These are phyloP conservation scores for Aphrocallistes beatrix DNA, from an alignment of 37 sponge, comb jelly and placozoan genomes.

Conservation along the genomic window DNA sequence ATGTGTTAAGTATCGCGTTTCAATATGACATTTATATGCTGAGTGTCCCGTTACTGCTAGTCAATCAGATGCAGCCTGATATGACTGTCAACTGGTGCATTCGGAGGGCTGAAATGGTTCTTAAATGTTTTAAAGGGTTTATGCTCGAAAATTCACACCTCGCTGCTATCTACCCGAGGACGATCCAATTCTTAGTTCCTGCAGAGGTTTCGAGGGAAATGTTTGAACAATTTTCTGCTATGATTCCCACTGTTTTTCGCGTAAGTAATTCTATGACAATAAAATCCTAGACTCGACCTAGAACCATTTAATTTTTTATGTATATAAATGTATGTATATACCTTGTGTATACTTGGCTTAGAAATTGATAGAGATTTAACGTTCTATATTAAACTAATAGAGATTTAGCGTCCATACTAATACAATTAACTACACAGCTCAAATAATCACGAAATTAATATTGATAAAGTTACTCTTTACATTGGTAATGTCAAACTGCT, in stretches of 20 bases:
- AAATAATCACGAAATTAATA: no score
- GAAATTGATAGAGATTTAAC: no score
- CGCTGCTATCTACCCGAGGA: constrained; percentile 42
- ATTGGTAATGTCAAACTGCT: no score
- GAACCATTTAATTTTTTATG: not conserved
- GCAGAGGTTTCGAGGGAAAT: constrained; percentile 26
- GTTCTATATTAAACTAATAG: no score
- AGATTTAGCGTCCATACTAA: no score
- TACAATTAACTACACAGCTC: no score
- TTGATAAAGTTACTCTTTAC: no score
- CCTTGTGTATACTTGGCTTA: not conserved
- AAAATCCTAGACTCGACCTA: not conserved
- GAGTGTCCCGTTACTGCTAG: constrained; percentile 73
- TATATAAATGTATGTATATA: not conserved
- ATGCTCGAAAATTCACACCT: constrained; percentile 70
- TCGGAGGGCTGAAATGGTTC: constrained; percentile 79
- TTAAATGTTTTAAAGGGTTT: constrained; percentile 95
- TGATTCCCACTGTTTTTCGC: constrained; percentile 66
- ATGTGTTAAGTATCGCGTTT: constrained; percentile 48
- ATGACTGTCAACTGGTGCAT: constrained; percentile 90
- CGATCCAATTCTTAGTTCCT: constrained; percentile 78
- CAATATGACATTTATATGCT: constrained; percentile 41
- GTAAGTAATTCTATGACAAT: constrained; percentile 23
- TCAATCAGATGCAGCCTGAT: constrained; percentile 65
- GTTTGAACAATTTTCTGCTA: constrained; percentile 62